A percentile compares a stretch with the other conserved stretches of the same genome.
Evolutionary conservation across 92 coral and sea anemone genomes (phyloP).

Genomic region (Actinostola sp.): DNA sequence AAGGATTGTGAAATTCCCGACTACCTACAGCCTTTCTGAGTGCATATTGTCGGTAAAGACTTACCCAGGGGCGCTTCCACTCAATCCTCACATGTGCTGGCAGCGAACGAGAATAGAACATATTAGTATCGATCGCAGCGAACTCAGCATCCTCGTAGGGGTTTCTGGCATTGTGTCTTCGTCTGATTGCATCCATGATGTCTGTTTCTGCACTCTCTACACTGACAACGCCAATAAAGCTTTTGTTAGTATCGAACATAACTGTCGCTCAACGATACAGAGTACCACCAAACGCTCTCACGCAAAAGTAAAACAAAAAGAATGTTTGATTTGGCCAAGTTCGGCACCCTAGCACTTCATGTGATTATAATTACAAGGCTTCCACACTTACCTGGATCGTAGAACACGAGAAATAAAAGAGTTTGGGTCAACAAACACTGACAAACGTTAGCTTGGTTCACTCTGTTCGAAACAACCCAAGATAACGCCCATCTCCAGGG

Average conservation of each 20-base stretch:
- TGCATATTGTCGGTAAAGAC: too few relatives aligned
- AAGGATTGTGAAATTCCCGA: not conserved
- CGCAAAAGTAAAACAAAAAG: not conserved
- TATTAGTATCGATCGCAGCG: conserved; percentile 72
- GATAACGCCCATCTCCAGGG: conserved; percentile 22
- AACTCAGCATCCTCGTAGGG: conserved; percentile 81
- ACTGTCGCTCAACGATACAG: too few relatives aligned
- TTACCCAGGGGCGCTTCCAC: conserved; percentile 89
- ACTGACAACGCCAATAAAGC: too few relatives aligned
- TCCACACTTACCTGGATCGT: conserved; percentile 1
- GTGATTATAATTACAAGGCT: not conserved
- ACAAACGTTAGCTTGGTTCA: not conserved
- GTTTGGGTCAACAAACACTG: conserved; percentile 4
- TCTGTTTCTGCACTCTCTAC: not conserved
- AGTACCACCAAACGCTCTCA: not conserved
- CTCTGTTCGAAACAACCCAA: conserved; percentile 20
- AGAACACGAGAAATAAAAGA: not conserved
- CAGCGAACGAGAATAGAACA: conserved; percentile 74
- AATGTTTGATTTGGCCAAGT: not conserved
- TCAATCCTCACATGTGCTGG: conserved; percentile 74
- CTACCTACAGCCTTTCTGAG: not conserved
- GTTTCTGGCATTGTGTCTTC: not conserved
- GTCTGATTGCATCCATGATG: conserved; percentile 13
- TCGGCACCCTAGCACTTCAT: not conserved
- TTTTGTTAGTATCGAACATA: too few relatives aligned